Evolutionary conservation across 2,888 invertebrate species (phyloP), one percentile per base, ranked within the genome.

Genomic region (Plemyria rubiginata): DNA sequence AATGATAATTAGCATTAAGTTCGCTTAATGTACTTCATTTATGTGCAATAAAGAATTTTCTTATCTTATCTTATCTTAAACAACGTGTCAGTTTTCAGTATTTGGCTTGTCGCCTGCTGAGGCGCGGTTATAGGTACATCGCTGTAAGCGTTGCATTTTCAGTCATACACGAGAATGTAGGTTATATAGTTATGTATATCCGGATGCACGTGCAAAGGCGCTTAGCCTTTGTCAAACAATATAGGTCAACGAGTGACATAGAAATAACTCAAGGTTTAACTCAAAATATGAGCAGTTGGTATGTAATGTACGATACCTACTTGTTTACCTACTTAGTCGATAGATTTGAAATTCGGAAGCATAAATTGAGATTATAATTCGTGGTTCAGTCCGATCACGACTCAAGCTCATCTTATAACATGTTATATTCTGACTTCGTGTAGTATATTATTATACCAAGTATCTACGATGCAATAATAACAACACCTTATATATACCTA

Each of bases 191-290:
- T 32, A 43, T 32, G 46, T 16, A 38, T 38, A 32, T 2, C 16
- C 54, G 46, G 36, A 5, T 48, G 16, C 54, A 55, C 22, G 38
- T 46, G 46, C 5, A 38, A 36, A 48, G 54, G 38, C 15, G 16
- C 38, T 40, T 38, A 36, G 13, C 43, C 60, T 50, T 54, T 60
- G 60, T 60, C 48, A 15, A 50, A 22, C 38, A 54, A 60, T 54
- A 51, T 60, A 51, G 60, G 60, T 60, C 60, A 60, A 51, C 45
- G 54, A 54, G 49, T 50, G 54, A 60, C 60, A 49, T 54, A 60
- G 54, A 60, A 45, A 54, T 54, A 48, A 54, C 15, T 29, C 53
- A 53, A 60, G 58, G 58, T 36, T 51, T 9, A 16, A 58, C 51
- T 46, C 51, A 41, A 43, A 57, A 57, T 58, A 1, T 22, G n/a